These are phyloP conservation scores for Protonibea diacanthus DNA, from an alignment of 2,797 vertebrate genomes.

Conservation along the genomic window DNA sequence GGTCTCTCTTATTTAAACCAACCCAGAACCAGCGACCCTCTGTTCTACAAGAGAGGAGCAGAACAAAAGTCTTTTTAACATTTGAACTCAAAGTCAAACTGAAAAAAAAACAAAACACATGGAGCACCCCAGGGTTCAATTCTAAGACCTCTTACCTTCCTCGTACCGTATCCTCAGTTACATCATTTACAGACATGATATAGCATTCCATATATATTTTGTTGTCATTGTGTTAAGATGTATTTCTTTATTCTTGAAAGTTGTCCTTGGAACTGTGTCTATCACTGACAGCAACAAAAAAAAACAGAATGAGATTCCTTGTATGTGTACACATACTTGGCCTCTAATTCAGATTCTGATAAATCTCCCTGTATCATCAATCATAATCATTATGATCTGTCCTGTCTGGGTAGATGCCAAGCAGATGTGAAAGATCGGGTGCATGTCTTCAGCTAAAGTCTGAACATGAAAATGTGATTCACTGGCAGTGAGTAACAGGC, in stretches of 20 bases:
- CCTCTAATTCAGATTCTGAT: not conserved
- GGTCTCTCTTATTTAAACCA: slow-evolving; percentile 94
- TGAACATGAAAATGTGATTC: not conserved
- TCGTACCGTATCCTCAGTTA: not conserved
- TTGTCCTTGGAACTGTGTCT: not conserved
- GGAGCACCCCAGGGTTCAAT: not conserved
- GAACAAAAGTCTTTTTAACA: slow-evolving; percentile 39
- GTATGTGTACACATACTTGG: not conserved
- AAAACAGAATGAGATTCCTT: not conserved
- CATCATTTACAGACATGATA: not conserved
- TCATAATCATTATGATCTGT: not conserved
- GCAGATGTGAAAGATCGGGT: not conserved
- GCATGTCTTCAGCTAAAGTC: not conserved
- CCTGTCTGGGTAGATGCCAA: not conserved
- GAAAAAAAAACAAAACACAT: no score
- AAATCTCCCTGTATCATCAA: not conserved
- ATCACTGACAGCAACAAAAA: not conserved
- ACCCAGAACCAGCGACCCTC: slow-evolving; percentile 96
- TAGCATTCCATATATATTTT: not conserved
- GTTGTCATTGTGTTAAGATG: not conserved
- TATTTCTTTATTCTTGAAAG: not conserved
- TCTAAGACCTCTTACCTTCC: not conserved
- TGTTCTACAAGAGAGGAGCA: slow-evolving; percentile 79
- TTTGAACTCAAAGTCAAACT: not conserved
- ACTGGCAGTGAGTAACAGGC: no score